Base-by-base conservation (phyloP, 2,888 invertebrate genomes). In the Pheosia tremula region DNA sequence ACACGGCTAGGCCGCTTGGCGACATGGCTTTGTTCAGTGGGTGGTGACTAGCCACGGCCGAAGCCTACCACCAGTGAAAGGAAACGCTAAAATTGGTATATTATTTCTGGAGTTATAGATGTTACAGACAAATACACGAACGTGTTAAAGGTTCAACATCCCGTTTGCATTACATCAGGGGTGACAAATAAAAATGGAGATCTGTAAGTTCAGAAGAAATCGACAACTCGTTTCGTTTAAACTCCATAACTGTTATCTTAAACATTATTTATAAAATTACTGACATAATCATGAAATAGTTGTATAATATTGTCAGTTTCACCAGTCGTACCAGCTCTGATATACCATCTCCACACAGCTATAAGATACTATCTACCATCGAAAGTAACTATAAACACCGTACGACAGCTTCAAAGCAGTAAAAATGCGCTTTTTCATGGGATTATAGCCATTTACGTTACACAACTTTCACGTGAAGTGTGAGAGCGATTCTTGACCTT, bases 401-500 rank as follows among this genome's bases (percentile, higher is more conserved):
- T 13, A n/a, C 49, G 50, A 8, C 36, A 50, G 52, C 65, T 62
- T 61, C 37, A 11, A 63, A 58, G 57, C 57, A 57, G 60, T 57
- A 58, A 63, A 65, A 57, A 55, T 64, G 57, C 67, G 64, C 69
- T 75, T 74, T 70, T 72, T 71, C 64, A 68, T 68, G 68, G 72
- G 55, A 74, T 75, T 77, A 77, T 80, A 73, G 61, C 80, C 78
- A 79, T 77, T 50, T 66, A 62, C 66, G 68, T 67, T 71, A 71
- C 49, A 64, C 66, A 67, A 75, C 79, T 81, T 81, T 81, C 77
- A 60, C 24, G 45, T 4, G 9, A 70, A 54, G 64, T 64, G 64
- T 59, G 64, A 62, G 64, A 69, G 61, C 39, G 50, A 61, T 57
- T 24, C 24, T 24, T 37, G 39, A 56, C 47, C 56, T 60, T 39